phyloP scores from a whole-genome alignment of 2,888 invertebrate genomes.

The Catonia carolina region DNA sequence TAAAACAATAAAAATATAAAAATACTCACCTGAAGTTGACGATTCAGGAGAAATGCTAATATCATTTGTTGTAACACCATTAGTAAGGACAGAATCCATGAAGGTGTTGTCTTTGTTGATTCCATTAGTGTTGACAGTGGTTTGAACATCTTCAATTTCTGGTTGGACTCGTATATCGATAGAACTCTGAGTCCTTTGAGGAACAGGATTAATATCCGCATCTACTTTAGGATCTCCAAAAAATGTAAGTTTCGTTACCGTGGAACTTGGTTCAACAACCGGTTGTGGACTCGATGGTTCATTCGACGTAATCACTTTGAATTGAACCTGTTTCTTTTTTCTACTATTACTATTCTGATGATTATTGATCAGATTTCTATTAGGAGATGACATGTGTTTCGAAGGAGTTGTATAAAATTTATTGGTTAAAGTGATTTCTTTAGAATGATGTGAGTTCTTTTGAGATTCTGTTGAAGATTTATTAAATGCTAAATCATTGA shows the following conservation, averaged over 20 bases:
- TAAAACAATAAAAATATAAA: too few relatives aligned
- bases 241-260: background rate
- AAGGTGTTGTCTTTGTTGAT: too few relatives aligned
- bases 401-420: slow-evolving; percentile 22
- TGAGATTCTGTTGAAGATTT: slow-evolving; percentile 38
- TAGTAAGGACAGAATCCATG: too few relatives aligned
- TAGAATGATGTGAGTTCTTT: slow-evolving; percentile 37
- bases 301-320: slow-evolving; percentile 32
- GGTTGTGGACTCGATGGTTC: background rate
- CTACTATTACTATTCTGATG: slow-evolving; percentile 45
- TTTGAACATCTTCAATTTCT: too few relatives aligned
- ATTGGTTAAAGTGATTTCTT: too few relatives aligned
- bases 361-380: slow-evolving; percentile 43
- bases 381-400: slow-evolving; percentile 40
- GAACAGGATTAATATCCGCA: background rate
- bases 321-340: slow-evolving; percentile 41
- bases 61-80: too few relatives aligned
- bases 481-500: slow-evolving; percentile 52
- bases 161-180: background rate
- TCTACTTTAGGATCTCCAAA: background rate
- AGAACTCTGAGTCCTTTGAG: slow-evolving; percentile 2
- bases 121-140: too few relatives aligned
- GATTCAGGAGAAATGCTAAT: too few relatives aligned
- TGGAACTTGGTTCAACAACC: background rate
- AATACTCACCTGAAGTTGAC: too few relatives aligned